Evolutionary conservation across 30 jellyfish, hydroid and myxozoan species (phyloP).

Genomic region (Hydractinia echinata): DNA sequence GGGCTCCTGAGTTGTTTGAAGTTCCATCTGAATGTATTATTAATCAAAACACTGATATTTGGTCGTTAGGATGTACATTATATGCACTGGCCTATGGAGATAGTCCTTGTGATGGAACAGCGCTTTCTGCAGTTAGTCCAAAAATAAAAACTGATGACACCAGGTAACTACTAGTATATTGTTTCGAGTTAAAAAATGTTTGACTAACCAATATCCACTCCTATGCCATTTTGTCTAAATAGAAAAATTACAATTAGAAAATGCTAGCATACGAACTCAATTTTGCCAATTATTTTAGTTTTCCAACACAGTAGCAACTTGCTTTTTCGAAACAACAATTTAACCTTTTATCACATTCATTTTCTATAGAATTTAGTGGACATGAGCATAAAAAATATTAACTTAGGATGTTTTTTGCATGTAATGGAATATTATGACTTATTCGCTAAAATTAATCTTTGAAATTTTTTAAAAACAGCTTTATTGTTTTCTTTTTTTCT

Average conservation of each 20-base stretch:
- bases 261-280: no score
- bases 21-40: constrained; percentile 77
- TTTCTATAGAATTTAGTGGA: no score
- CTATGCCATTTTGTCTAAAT: not conserved
- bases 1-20: constrained; percentile 94
- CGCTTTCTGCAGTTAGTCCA: constrained; percentile 91
- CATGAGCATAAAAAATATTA: no score
- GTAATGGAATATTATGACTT: no score
- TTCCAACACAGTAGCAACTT: no score
- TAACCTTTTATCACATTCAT: no score
- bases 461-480: no score
- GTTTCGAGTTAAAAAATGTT: not conserved
- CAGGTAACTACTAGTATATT: constrained; percentile 39
- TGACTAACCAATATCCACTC: not conserved
- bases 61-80: constrained; percentile 95
- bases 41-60: constrained; percentile 75
- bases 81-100: constrained; percentile 92
- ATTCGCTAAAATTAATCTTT: no score
- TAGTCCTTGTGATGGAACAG: constrained; percentile 97
- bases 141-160: constrained; percentile 52
- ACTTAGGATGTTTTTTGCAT: no score
- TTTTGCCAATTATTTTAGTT: no score
- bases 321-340: no score
- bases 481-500: no score
- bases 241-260: not conserved